These are phyloP conservation scores for Endotricha flammealis DNA, from an alignment of 2,888 invertebrate genomes.

Conservation along the genomic window DNA sequence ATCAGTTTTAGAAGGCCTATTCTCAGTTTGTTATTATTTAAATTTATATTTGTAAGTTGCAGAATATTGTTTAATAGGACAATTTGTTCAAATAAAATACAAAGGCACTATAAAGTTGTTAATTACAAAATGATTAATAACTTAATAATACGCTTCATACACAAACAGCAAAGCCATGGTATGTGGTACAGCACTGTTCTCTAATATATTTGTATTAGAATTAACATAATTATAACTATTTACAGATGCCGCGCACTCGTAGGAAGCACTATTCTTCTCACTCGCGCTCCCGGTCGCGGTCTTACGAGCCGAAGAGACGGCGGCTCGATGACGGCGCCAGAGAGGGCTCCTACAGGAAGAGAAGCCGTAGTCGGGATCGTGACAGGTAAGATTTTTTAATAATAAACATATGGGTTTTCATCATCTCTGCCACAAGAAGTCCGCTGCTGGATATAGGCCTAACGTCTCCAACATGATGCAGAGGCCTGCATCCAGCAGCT, in stretches of 20 bases:
- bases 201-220: background rate
- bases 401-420: background rate
- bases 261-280: slow-evolving; percentile 87
- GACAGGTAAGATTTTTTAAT: slow-evolving; percentile 81
- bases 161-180: slow-evolving; percentile 38
- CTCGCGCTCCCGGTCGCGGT: slow-evolving; percentile 76
- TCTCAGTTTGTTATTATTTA: no score
- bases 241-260: slow-evolving; percentile 90
- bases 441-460: no score
- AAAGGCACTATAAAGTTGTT: slow-evolving; percentile 26
- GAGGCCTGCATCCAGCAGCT: no score
- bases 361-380: slow-evolving; percentile 67
- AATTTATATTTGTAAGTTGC: no score
- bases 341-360: slow-evolving; percentile 66
- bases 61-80: background rate
- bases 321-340: slow-evolving; percentile 79
- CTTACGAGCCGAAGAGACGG: slow-evolving; percentile 83
- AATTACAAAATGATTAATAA: slow-evolving; percentile 32
- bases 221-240: no score
- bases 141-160: slow-evolving; percentile 26
- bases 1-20: no score
- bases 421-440: no score
- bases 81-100: background rate
- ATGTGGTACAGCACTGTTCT: slow-evolving; percentile 31
- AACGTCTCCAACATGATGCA: no score